Conservation (phyloP, 2,113 vertebrate species). For the Trochalopteron elliotii region DNA sequence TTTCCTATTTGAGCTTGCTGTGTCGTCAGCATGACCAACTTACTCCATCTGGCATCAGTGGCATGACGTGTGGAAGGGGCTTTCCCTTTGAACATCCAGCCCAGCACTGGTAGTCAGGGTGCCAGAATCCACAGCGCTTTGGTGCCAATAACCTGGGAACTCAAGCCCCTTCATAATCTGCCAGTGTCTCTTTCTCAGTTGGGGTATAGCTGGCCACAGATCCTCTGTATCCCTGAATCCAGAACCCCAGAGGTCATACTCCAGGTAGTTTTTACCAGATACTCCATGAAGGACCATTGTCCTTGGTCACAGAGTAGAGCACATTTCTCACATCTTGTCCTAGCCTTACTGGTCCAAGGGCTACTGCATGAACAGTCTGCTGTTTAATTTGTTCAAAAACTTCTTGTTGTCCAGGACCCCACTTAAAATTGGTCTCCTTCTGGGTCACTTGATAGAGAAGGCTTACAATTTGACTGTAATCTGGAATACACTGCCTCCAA, state of each 20-base stretch:
- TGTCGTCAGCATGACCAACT: not conserved
- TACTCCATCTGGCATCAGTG: not conserved
- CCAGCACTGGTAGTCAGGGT: not conserved
- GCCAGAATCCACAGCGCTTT: not conserved
- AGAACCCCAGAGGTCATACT: not conserved
- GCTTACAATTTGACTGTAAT: not conserved
- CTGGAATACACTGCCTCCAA: not conserved
- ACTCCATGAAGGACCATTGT: not conserved
- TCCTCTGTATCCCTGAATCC: rapidly evolving
- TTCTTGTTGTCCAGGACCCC: not conserved
- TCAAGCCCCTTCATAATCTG: not conserved
- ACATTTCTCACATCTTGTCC: not conserved
- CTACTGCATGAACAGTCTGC: not conserved
- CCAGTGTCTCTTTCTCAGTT: not conserved
- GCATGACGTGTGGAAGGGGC: not conserved
- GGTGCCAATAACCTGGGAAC: not conserved
- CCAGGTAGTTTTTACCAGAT: not conserved
- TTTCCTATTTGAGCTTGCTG: not conserved
- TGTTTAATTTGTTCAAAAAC: not conserved
- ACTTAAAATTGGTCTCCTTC: not conserved
- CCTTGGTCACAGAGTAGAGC: not conserved
- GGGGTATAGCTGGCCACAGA: not conserved
- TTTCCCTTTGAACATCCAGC: not conserved
- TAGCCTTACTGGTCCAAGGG: not conserved
- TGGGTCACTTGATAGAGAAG: not conserved